phyloP scores from a whole-genome alignment of 1,140 invertebrate genomes.

The Drosophila littoralis region DNA sequence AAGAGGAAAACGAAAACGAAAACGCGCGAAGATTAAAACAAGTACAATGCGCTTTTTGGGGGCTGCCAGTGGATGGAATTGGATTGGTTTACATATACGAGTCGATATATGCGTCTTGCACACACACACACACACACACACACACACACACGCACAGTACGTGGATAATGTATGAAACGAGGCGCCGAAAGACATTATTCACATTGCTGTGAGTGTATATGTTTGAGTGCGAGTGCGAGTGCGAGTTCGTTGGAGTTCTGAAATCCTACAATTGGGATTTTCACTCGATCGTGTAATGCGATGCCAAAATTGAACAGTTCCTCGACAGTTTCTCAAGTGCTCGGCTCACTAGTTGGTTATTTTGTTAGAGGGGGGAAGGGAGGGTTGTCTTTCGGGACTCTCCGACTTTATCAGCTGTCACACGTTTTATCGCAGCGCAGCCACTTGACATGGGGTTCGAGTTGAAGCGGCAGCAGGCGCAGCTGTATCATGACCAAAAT shows the following conservation, averaged over 20 bases:
- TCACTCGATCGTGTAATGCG: constrained; percentile 58
- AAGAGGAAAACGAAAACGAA: background rate
- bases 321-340: constrained; percentile 40
- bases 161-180: constrained; percentile 64
- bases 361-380: background rate
- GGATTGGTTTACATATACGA: constrained; percentile 48
- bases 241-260: constrained; percentile 29
- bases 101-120: constrained; percentile 38
- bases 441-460: constrained; percentile 62
- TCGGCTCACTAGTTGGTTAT: constrained; percentile 15
- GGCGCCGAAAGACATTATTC: constrained; percentile 79
- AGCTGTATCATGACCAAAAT: constrained; percentile 20
- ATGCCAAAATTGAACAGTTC: constrained; percentile 72
- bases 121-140: constrained; percentile 33
- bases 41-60: constrained; percentile 70
- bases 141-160: constrained; percentile 35
- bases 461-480: background rate
- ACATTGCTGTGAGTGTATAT: constrained; percentile 52
- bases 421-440: constrained; percentile 60
- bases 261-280: constrained; percentile 8
- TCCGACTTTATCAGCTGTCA: constrained; percentile 72
- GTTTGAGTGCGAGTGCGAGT: constrained; percentile 7
- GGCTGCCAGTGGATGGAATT: constrained; percentile 27
- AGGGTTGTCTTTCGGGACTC: background rate
- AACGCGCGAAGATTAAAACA: constrained; percentile 17